Evolutionary conservation across 2,797 vertebrate species (phyloP).

Genomic region (Orestias chungarensis): DNA sequence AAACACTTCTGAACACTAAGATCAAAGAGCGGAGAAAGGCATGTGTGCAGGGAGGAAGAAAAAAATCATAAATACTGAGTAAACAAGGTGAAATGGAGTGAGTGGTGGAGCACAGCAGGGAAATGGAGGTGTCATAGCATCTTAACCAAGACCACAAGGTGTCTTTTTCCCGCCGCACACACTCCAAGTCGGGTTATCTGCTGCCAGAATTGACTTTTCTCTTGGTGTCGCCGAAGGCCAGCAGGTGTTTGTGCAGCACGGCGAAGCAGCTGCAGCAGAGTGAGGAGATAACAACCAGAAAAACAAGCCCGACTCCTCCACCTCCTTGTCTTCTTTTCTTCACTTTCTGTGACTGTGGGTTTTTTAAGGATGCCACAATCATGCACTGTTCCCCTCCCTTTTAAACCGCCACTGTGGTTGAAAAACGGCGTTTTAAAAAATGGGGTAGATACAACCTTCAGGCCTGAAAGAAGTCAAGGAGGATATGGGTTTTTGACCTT

Average conservation of each 20-base stretch:
- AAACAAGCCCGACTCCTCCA: conserved; percentile 57
- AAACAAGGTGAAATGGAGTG: conserved; percentile 55
- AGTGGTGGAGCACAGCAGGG: conserved; percentile 42
- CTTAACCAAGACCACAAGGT: conserved; percentile 56
- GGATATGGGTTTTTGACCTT: conserved; percentile 31
- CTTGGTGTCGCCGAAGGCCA: conserved; percentile 45
- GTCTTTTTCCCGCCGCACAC: conserved; percentile 26
- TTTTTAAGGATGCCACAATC: conserved; percentile 48
- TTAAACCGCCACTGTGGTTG: conserved; percentile 16
- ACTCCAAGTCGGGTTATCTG: conserved; percentile 42
- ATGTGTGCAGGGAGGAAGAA: conserved; percentile 28
- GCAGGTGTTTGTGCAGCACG: conserved; percentile 68
- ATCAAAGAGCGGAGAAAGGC: conserved; percentile 66
- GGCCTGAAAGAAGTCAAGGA: not conserved
- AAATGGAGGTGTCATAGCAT: conserved; percentile 53
- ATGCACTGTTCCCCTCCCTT: conserved; percentile 38
- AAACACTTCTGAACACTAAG: conserved; percentile 69
- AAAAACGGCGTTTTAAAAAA: conserved; percentile 4
- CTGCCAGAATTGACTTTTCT: conserved; percentile 52
- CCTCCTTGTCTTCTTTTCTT: conserved; percentile 50
- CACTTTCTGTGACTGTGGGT: not conserved
- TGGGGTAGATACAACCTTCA: not conserved
- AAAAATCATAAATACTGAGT: conserved; percentile 58
- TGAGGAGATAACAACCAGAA: conserved; percentile 69
- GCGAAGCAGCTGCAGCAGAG: conserved; percentile 67